phyloP scores from a whole-genome alignment of 2,888 invertebrate species.

The Agrotis ipsilon region DNA sequence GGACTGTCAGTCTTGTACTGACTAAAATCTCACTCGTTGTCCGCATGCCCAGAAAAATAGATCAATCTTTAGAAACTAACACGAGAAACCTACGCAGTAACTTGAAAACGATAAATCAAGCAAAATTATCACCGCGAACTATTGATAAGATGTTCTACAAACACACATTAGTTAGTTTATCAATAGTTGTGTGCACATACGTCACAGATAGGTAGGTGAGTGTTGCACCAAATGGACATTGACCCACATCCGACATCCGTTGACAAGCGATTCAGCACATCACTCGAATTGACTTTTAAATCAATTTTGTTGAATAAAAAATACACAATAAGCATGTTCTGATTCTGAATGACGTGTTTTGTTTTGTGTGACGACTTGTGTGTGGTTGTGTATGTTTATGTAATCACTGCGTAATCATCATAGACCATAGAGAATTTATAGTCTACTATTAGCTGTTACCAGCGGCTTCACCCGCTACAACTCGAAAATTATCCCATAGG shows the following conservation, averaged over 20 bases:
- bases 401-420: conserved; percentile 40
- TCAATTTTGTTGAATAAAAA: conserved; percentile 79
- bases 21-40: no score
- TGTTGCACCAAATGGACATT: conserved; percentile 79
- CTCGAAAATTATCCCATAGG: no score
- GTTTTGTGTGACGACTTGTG: conserved; percentile 49
- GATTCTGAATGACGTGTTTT: conserved; percentile 62
- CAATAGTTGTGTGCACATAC: conserved; percentile 45
- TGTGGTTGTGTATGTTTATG: conserved; percentile 42
- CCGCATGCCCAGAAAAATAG: not conserved
- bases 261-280: conserved; percentile 81
- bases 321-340: conserved; percentile 64
- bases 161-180: conserved; percentile 47
- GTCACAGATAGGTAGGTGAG: conserved; percentile 60
- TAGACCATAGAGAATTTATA: conserved; percentile 5
- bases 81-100: conserved; percentile 17
- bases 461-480: no score
- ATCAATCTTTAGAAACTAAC: not conserved
- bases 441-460: no score
- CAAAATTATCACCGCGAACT: conserved; percentile 28
- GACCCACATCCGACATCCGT: conserved; percentile 82
- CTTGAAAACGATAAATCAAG: conserved; percentile 33
- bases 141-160: conserved; percentile 58
- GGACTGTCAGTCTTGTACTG: no score
- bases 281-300: conserved; percentile 84